Evolutionary conservation across 2,113 vertebrate genomes (phyloP).

Genomic region (Corynorhinus townsendii): DNA sequence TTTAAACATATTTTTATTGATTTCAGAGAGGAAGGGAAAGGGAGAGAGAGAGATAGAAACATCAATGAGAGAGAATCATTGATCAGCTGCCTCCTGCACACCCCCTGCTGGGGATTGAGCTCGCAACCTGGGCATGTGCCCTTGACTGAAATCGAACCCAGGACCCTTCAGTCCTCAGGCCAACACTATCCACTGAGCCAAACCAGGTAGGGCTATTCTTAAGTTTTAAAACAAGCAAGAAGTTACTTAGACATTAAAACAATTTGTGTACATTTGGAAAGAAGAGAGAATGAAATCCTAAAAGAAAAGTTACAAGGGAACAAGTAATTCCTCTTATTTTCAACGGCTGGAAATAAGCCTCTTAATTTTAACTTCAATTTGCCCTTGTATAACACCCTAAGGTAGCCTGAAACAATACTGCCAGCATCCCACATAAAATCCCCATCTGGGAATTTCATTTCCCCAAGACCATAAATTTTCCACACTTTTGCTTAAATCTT

Average conservation of each 20-base stretch:
- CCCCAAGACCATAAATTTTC: neutral
- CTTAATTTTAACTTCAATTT: neutral
- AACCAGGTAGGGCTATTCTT: neutral
- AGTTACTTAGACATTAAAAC: neutral
- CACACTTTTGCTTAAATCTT: too few relatives aligned
- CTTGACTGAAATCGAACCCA: too few relatives aligned
- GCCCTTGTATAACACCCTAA: neutral
- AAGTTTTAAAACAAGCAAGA: neutral
- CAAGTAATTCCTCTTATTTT: neutral
- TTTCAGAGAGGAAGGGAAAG: too few relatives aligned
- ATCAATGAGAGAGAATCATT: too few relatives aligned
- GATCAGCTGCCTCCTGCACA: too few relatives aligned
- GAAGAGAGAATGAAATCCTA: neutral
- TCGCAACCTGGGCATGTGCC: too few relatives aligned
- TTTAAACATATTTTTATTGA: too few relatives aligned
- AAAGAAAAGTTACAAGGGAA: neutral
- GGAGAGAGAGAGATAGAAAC: too few relatives aligned
- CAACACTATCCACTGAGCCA: too few relatives aligned
- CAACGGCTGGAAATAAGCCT: neutral
- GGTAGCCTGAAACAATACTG: neutral
- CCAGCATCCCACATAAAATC: neutral
- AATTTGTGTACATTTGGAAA: neutral
- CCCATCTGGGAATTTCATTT: neutral
- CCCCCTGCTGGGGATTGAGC: too few relatives aligned
- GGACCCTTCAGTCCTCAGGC: too few relatives aligned